Base-by-base conservation (phyloP, 2,797 vertebrate genomes). In the Tragopan temminckii region DNA sequence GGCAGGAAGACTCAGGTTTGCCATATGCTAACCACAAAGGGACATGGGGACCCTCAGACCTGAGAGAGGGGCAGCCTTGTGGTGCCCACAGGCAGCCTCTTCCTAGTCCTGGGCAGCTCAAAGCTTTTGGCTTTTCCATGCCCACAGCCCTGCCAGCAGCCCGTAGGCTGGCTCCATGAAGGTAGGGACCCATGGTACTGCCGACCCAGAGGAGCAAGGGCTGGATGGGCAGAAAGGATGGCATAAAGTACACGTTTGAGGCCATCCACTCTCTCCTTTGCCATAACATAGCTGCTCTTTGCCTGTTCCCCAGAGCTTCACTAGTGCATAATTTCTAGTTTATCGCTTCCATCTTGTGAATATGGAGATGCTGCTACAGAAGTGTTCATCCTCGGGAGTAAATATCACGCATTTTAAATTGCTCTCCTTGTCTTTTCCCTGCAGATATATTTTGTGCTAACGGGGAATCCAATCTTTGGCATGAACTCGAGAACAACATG, bases 381-480 rank as follows among this genome's bases (percentile, higher is more conserved):
- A 40, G 69, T 86, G 83, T 87, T 97, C 90, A 94, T 42, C 84
- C 95, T 96, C 97, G 80, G 92, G 95, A 96, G 96, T 88, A 92
- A 95, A 87, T 95, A 93, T 88, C 91, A 95, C 0, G 5, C 85
- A 58, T 93, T 95, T 95, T 95, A 91, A 97, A 97, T 96, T 95
- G 93, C 74, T 92, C 90, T 94, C 90, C 85, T 80, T 87, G 96
- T 77, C 96, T 97, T 95, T 90, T 96, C 95, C 85, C 91, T 63
- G 52, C 24, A 89, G 94, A 95, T 81, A 59, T 79, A 95, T 95
- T 87, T 94, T 61, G 86, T 72, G 90, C 95, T 97, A 97, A 96
- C 80, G 95, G 96, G 64, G 96, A 97, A 95, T 96, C 92, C 82
- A 97, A 96, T 97, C 95, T 96, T 95, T 96, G 89, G 79, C 89